Evolutionary conservation across 1,140 invertebrate genomes (phyloP).

Genomic region (Platyura marginata): DNA sequence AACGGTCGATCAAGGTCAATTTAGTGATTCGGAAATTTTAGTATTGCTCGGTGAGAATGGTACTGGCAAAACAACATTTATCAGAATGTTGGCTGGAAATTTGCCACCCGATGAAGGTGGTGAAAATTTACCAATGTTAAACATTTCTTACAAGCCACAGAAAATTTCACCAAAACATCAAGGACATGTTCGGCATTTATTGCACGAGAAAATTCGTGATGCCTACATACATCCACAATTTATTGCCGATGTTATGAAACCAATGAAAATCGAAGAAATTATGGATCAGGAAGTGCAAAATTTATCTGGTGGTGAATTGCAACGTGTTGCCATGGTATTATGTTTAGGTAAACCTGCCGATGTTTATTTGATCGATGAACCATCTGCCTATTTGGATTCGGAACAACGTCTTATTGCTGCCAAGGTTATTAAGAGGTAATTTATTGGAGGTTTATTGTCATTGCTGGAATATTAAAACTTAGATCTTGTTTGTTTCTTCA

Average conservation of each 20-base stretch:
- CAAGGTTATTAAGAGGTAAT: constrained; percentile 92
- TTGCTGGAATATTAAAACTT: neutral
- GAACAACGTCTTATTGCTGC: constrained; percentile 99
- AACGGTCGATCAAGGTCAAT: constrained; percentile 72
- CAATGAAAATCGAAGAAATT: constrained; percentile 92
- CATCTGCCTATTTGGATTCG: constrained; percentile 97
- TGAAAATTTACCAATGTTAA: constrained; percentile 72
- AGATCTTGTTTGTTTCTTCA: constrained; percentile 18
- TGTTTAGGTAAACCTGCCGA: constrained; percentile 97
- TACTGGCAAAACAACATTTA: constrained; percentile 99
- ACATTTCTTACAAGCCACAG: constrained; percentile 99
- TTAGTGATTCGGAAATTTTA: constrained; percentile 98
- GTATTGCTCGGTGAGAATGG: constrained; percentile 98
- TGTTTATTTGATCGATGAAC: constrained; percentile 98
- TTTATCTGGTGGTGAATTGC: constrained; percentile 97
- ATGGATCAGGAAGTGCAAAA: constrained; percentile 99
- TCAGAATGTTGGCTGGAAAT: constrained; percentile 93
- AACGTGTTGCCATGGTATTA: constrained; percentile 87
- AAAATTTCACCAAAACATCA: constrained; percentile 98
- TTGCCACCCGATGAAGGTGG: constrained; percentile 71
- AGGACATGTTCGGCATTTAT: constrained; percentile 74
- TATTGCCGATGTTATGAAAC: constrained; percentile 98
- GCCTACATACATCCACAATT: constrained; percentile 95
- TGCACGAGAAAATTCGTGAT: constrained; percentile 94
- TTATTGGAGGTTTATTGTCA: neutral